Evolutionary conservation across 1,140 invertebrate genomes (phyloP), one percentile per base, ranked within the genome.

Genomic region (Heliconius melpomene): DNA sequence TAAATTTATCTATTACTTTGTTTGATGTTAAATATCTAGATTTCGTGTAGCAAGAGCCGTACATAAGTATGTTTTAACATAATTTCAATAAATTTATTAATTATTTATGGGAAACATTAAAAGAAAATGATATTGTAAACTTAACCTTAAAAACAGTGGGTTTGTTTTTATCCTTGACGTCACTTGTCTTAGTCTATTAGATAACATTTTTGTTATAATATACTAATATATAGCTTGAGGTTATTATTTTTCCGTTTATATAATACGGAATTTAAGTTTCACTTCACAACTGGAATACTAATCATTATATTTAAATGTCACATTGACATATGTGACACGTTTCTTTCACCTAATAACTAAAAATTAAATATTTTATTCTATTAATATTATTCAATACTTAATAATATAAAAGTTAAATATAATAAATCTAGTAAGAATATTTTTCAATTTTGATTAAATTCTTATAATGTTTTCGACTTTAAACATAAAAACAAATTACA

Each of bases 101-200:
- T 36, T 36, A 32, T 38, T 8, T 38, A 38, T 9, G 9, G 38
- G 38, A 38, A 38, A 38, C 8, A 38, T 38, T 8, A 9, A 38
- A 38, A 38, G 9, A 38, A 9, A 11, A 40, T 40, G 0, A 40
- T 40, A 11, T 16, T 50, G 46, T 13, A 75, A 29, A 16, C 54
- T 82, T 88, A 87, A 90, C 88, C 87, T 88, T 71, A 87, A 82
- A 79, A 86, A 71, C 57, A 84, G 73, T 11, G 79, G 60, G 71
- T 75, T 75, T 32, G 26, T 79, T 46, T 75, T 75, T 23, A 52
- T 16, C 6, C n/a, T 54, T 52, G 26, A 29, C 6, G 40, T 40
- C 23, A 79, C n/a, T 75, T 54, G 78, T 75, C 60, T n/a, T 11
- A 75, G 9, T 38, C 54, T 81, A 75, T 72, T 78, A 1, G 52